Base-by-base conservation (phyloP, 2,888 invertebrate genomes). In the Chrysolina oricalcia region DNA sequence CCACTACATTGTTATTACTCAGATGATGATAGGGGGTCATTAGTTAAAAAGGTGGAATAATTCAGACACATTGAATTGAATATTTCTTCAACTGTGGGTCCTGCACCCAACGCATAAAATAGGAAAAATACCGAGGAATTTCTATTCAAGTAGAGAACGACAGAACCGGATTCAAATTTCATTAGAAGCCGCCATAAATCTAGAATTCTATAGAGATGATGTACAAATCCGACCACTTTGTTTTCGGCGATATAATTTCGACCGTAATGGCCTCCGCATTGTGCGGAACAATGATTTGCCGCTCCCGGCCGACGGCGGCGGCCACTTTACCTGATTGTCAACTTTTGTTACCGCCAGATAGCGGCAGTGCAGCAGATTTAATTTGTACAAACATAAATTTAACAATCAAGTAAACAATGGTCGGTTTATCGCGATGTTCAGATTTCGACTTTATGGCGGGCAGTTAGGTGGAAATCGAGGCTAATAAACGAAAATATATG, bases 321-420 rank as follows among this genome's bases (percentile, higher is more conserved):
- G 73, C 73, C 77, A 76, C 78, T 84, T 78, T 78, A 83, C 83
- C 84, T 84, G 86, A 87, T 87, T 88, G 87, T 87, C 87, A 87
- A 87, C 87, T 87, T 87, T 88, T 87, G 88, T 88, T 84, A 83
- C 86, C 84, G 80, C 80, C 80, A 86, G 86, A 86, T 87, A 87
- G 82, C 84, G 81, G 84, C 79, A 78, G 82, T 74, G 77, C 82
- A 83, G 84, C 87, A 87, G 88, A 89, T 89, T 89, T 89, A 89
- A 89, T 89, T 89, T 89, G 89, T 88, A 88, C 88, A 87, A 88
- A 88, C 89, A 88, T 89, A 89, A 89, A 89, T 89, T 88, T 86
- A 87, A 88, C 88, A 89, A 88, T 89, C 88, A 88, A 87, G 88
- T 87, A 87, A 89, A 89, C 88, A 89, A 89, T 88, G 87, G 87